These are phyloP conservation scores for Pseudococcus jackbeardsleyi DNA, from an alignment of 2,888 invertebrate genomes.

Conservation along the genomic window DNA sequence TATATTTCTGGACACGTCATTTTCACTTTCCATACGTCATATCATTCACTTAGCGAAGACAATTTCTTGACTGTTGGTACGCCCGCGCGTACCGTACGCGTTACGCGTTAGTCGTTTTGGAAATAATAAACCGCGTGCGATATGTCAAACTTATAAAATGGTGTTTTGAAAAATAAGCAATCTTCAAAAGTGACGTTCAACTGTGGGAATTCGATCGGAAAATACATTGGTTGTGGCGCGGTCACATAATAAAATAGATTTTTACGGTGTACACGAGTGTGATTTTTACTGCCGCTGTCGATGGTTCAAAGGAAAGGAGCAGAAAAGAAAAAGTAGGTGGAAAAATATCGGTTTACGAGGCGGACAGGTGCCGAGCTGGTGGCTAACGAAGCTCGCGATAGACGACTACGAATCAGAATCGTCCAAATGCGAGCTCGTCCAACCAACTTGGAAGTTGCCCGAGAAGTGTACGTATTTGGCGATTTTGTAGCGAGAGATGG, in stretches of 20 bases:
- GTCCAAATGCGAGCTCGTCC: too few relatives aligned
- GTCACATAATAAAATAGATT: background rate
- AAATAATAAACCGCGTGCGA: conserved; percentile 51
- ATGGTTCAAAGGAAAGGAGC: too few relatives aligned
- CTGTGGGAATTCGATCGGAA: conserved; percentile 54
- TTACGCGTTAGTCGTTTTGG: conserved; percentile 10
- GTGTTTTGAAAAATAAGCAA: conserved; percentile 55
- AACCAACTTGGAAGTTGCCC: too few relatives aligned
- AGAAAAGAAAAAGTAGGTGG: too few relatives aligned
- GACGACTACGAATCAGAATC: background rate
- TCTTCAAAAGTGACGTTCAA: conserved; percentile 37
- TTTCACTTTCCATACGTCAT: conserved; percentile 59
- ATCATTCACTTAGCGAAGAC: conserved; percentile 62
- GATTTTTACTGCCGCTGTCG: background rate
- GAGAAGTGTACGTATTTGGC: too few relatives aligned
- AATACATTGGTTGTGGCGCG: background rate
- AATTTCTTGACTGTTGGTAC: conserved; percentile 34
- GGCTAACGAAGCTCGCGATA: background rate
- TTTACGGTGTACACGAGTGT: background rate
- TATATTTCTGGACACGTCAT: conserved; percentile 65
- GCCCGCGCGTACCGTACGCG: background rate
- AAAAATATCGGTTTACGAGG: too few relatives aligned
- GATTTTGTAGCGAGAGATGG: background rate
- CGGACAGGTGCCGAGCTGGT: background rate
- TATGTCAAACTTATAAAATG: conserved; percentile 31